phyloP scores from a whole-genome alignment of 2,888 invertebrate genomes.

The Dolichopus griseipennis region DNA sequence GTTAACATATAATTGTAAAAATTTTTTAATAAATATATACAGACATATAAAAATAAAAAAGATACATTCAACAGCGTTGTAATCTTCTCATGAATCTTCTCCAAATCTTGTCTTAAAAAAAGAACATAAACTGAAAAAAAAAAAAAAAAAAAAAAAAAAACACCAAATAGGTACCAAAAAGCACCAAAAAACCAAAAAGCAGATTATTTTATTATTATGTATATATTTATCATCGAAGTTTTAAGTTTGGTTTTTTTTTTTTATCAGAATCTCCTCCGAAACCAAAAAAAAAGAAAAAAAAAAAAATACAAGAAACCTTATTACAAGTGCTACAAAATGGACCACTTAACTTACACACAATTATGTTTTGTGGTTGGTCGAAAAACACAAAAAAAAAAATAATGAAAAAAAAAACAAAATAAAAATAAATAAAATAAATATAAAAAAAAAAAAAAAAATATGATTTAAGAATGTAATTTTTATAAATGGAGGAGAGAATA shows the following conservation, averaged over 20 bases:
- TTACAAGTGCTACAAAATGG: slow-evolving; percentile 6
- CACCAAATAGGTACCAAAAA: no score
- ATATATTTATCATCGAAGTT: no score
- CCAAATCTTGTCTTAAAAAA: no score
- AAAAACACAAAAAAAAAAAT: no score
- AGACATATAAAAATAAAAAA: no score
- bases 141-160: no score
- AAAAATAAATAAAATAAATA: not conserved
- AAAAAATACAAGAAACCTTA: no score
- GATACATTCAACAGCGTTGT: not conserved
- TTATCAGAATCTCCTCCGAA: not conserved
- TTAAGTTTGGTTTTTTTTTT: not conserved
- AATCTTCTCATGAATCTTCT: slow-evolving; percentile 1
- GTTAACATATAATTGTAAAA: no score
- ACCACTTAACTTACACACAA: slow-evolving; percentile 4
- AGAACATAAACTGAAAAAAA: not conserved
- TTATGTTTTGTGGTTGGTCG: slow-evolving; percentile 6
- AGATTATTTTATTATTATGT: no score
- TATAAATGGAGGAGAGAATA: slow-evolving; percentile 1
- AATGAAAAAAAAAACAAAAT: not conserved
- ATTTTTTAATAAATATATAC: no score
- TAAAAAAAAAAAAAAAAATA: not conserved
- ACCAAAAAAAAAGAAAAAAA: no score
- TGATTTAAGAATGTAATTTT: slow-evolving; percentile 6
- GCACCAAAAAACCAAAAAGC: no score